Percentiles rank a stretch among this genome's conserved stretches.
These are phyloP conservation scores for Brachyistius frenatus DNA, from an alignment of 2,113 vertebrate species.

Conservation along the genomic window DNA sequence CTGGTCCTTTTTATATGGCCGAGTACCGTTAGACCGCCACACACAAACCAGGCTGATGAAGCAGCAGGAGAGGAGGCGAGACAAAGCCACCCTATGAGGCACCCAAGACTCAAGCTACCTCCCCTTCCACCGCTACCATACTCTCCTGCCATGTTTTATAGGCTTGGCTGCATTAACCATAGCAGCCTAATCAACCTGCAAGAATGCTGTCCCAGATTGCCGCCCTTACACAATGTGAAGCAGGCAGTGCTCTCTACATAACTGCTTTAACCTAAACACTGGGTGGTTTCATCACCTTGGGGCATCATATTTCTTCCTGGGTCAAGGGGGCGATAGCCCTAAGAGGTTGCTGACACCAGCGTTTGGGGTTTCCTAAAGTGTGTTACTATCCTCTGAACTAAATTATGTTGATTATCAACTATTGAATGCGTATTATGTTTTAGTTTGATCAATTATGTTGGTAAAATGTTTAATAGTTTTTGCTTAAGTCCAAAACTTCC, in stretches of 20 bases:
- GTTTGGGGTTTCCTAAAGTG: not conserved
- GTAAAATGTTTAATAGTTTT: no score
- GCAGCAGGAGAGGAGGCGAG: conserved; percentile 77
- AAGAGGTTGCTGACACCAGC: conserved; percentile 24
- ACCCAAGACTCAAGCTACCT: conserved; percentile 60
- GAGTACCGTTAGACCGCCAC: conserved; percentile 73
- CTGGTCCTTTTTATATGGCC: conserved; percentile 75
- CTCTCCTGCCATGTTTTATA: conserved; percentile 76
- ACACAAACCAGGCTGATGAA: conserved; percentile 82
- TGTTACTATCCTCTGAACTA: not conserved
- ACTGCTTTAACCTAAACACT: conserved; percentile 70
- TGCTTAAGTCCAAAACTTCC: no score
- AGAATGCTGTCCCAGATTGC: conserved; percentile 77
- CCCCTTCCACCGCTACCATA: conserved; percentile 60
- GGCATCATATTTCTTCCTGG: conserved; percentile 53
- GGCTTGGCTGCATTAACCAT: conserved; percentile 83
- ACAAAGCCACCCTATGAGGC: conserved; percentile 80
- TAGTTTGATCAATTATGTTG: no score
- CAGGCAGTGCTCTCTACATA: conserved; percentile 65
- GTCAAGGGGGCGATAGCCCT: conserved; percentile 50
- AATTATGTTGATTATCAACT: not conserved
- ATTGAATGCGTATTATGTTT: no score
- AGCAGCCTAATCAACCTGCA: conserved; percentile 82
- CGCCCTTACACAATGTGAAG: conserved; percentile 53
- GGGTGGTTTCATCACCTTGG: conserved; percentile 56